Base-by-base conservation (phyloP, 1,140 invertebrate species). In the Thaumatotibia leucotreta region DNA sequence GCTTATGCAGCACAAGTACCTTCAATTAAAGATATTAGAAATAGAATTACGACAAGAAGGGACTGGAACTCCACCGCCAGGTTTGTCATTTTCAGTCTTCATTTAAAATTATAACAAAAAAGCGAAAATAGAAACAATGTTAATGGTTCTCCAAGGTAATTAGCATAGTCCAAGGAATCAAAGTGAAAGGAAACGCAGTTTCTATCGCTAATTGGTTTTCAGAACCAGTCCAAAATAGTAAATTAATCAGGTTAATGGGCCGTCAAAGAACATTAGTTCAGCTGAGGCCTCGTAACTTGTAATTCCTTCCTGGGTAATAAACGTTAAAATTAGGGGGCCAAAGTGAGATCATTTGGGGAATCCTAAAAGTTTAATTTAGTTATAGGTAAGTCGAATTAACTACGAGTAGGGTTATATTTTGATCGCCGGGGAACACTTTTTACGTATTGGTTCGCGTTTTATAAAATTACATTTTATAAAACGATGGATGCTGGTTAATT, bases 1-100 rank as follows among this genome's bases (percentile, higher is more conserved):
- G 91, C 91, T 99, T 74, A 96, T 99, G 95, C 98, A 99, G 86
- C 93, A 96, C 76, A 95, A 96, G 74, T 99, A 98, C 87, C 87
- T 93, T 31, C 92, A 93, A 61, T 94, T 99, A 23, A 94, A 94
- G 80, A 97, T 97, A 84, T 89, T 99, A 52, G 98, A 99, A 92
- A 94, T 99, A 17, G 98, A 99, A 92, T 91, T 99, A 65, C 94
- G 94, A 73, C 97, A 98, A 79, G 90, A 99, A 68, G 96, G 97
- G 70, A 94, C 95, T 86, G 94, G 95, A 2, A 91, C 95, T 17
- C 93, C 93, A 73, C 94, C 94, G 50, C 82, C 83, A 71, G 88
- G 88, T 91, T 66, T 66, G 79, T 70, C 50, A 58, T 35, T n/a
- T 31, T 2, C 14, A 4, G 49, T 67, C 32, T 39, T 50, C 10